phyloP scores from a whole-genome alignment of 1,140 invertebrate genomes.

The Telenomus remus region DNA sequence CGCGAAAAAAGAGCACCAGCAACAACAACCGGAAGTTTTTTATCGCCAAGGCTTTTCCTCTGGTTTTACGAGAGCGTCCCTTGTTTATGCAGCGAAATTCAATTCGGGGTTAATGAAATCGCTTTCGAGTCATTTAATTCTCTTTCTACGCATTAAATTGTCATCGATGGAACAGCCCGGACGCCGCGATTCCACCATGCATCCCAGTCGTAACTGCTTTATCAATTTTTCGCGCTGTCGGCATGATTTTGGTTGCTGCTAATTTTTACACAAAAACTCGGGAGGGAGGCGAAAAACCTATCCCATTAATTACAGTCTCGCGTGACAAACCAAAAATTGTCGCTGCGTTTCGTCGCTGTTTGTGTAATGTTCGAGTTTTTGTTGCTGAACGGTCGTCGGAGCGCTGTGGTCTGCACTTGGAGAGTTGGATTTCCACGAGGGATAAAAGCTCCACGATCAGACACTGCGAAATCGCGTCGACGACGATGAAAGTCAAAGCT shows the following conservation, averaged over 20 bases:
- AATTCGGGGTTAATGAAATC: conserved; percentile 44
- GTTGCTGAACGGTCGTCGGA: too few relatives aligned
- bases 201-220: background rate
- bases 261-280: background rate
- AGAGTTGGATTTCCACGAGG: background rate
- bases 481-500: conserved; percentile 41
- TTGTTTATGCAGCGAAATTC: conserved; percentile 46
- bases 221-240: conserved; percentile 10
- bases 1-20: conserved; percentile 18
- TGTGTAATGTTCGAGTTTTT: too few relatives aligned
- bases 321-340: too few relatives aligned
- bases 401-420: background rate
- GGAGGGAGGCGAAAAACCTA: too few relatives aligned
- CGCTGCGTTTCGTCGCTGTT: too few relatives aligned
- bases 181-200: conserved; percentile 2
- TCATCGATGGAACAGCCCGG: conserved; percentile 22
- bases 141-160: conserved; percentile 37
- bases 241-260: background rate
- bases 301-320: too few relatives aligned
- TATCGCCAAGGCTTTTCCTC: conserved; percentile 45
- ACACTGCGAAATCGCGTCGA: conserved; percentile 29
- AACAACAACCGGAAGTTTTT: conserved; percentile 41
- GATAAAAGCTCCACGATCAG: conserved; percentile 1
- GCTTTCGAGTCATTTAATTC: conserved; percentile 41
- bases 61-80: conserved; percentile 34